Evolutionary conservation across 2,113 vertebrate species (phyloP), one percentile per base, ranked within the genome.

Genomic region (Pionites leucogaster): DNA sequence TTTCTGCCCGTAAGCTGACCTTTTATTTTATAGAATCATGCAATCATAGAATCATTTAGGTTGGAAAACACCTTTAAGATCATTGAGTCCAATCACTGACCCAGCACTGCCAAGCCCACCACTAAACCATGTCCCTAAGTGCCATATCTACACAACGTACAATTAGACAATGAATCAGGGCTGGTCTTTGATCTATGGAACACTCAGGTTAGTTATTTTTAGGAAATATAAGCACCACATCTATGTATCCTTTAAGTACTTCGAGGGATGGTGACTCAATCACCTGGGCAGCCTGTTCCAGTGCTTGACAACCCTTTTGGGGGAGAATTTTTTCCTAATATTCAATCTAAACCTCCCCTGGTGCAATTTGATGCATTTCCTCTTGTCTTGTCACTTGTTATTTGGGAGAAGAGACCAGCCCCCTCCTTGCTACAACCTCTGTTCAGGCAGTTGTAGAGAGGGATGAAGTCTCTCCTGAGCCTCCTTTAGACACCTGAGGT

Each of bases 401-500:
- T 19, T 69, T 82, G 53, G 49, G 63, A 76, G 63, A 76, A 69
- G 31, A 70, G 47, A 29, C 2, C 7, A 24, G n/a, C 11, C 10
- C 2, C 6, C 6, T 29, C 12, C 27, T 70, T 3, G 1, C 16
- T 70, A 44, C 42, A 44, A 13, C 6, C 3, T 25, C 19, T 6
- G 50, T 70, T 50, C 13, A n/a, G 33, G 13, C 9, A 82, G 19
- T 29, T 82, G 47, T 14, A 70, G 47, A n/a, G 27, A 59, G 13
- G 9, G 22, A 59, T 59, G 20, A n/a, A 24, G 57, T 24, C 33
- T 59, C 22, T 35, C n/a, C 31, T 59, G 22, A 59, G 35, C 35
- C 15, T 62, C 35, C 59, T 39, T 62, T 39, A 62, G 16, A 37
- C 15, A 37, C 24, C 59, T 62, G 35, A 62, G 24, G 24, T 25